Conservation (phyloP, 2,797 vertebrate species). For the Hafferia zeledoni region DNA sequence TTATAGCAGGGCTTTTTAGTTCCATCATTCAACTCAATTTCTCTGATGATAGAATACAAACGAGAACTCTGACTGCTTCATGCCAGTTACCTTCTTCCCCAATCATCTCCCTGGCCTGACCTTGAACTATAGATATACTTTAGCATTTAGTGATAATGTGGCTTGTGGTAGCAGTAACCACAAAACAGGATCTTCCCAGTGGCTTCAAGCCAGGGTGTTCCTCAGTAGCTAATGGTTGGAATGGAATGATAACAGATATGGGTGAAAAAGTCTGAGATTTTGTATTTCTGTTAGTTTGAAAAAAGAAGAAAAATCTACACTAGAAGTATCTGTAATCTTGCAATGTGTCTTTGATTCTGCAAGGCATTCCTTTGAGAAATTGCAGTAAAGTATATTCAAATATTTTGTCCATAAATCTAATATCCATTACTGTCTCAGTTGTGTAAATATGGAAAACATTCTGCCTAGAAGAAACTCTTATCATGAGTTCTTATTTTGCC, state of each 20-base stretch:
- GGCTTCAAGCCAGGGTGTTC: constrained; percentile 61
- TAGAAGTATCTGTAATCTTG: not conserved
- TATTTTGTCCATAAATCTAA: not conserved
- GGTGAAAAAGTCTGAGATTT: constrained; percentile 16
- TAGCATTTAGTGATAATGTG: constrained; percentile 72
- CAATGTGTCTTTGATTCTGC: not conserved
- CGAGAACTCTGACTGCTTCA: not conserved
- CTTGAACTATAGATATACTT: constrained; percentile 77
- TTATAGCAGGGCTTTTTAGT: not conserved
- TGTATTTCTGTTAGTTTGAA: constrained; percentile 30
- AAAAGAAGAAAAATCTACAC: not conserved
- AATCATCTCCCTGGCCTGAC: constrained; percentile 59
- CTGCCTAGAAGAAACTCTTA: not conserved
- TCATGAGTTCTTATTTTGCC: not conserved
- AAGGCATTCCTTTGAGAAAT: not conserved
- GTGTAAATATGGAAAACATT: not conserved
- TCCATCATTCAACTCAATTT: not conserved
- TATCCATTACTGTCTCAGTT: not conserved
- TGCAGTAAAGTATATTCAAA: not conserved
- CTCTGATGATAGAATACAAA: not conserved
- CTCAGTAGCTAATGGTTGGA: constrained; percentile 76
- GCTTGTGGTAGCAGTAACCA: constrained; percentile 78
- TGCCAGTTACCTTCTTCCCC: constrained; percentile 14
- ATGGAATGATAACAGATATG: constrained; percentile 61
- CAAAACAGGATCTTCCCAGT: constrained; percentile 79